phyloP scores from a whole-genome alignment of 2,797 vertebrate genomes.

The Hybognathus amarus region DNA sequence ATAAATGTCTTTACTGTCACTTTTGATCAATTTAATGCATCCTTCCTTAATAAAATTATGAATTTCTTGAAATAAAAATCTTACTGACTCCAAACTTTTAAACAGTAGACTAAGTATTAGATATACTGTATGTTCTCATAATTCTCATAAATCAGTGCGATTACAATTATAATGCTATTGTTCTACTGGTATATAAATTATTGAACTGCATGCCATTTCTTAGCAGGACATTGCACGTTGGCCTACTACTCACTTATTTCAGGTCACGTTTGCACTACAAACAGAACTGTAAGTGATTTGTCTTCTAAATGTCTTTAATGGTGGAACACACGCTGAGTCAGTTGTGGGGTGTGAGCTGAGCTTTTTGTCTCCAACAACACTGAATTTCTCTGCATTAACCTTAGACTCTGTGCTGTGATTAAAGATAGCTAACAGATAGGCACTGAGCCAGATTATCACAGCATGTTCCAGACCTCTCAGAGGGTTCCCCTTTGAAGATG shows the following conservation, averaged over 20 bases:
- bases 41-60: not conserved
- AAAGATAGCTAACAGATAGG: slow-evolving; percentile 43
- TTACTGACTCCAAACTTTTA: not conserved
- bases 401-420: slow-evolving; percentile 63
- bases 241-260: slow-evolving; percentile 55
- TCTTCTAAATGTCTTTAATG: slow-evolving; percentile 49
- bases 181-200: slow-evolving; percentile 1
- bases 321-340: slow-evolving; percentile 17
- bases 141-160: not conserved
- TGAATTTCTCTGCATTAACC: slow-evolving; percentile 14
- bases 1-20: not conserved
- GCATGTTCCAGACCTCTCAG: slow-evolving; percentile 62
- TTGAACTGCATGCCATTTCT: not conserved
- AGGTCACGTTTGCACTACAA: slow-evolving; percentile 55
- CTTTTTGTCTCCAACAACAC: slow-evolving; percentile 5
- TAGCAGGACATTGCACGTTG: not conserved
- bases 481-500: slow-evolving; percentile 58
- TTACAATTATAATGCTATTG: not conserved
- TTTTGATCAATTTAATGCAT: not conserved
- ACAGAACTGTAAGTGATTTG: slow-evolving; percentile 48
- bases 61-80: not conserved
- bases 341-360: slow-evolving; percentile 5
- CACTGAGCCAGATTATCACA: slow-evolving; percentile 60
- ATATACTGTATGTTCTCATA: not conserved
- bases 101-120: not conserved